A percentile compares a stretch with the other conserved stretches of the same genome.
These are phyloP conservation scores for Tribolium castaneum DNA, from an alignment of 1,140 invertebrate genomes.

Conservation along the genomic window DNA sequence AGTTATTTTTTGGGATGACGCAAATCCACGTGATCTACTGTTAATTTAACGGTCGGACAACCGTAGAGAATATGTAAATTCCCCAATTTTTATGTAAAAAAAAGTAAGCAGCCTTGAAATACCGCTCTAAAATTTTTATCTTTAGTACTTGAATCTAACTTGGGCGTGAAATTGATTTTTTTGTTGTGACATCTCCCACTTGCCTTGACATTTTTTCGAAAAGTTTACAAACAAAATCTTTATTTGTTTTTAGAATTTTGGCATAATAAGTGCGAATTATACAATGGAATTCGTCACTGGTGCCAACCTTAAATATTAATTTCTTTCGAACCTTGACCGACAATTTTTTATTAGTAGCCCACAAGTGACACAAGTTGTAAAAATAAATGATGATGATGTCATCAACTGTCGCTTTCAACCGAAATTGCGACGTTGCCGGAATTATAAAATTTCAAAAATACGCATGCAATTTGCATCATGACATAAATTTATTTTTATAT, in stretches of 20 bases:
- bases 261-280: background rate
- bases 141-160: background rate
- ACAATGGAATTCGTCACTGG: background rate
- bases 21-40: background rate
- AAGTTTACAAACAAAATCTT: constrained; percentile 2
- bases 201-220: constrained; percentile 21
- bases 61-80: background rate
- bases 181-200: background rate
- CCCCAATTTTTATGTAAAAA: background rate
- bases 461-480: background rate
- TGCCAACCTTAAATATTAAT: background rate
- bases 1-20: constrained; percentile 7
- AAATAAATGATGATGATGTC: constrained; percentile 35
- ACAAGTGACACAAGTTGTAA: constrained; percentile 44
- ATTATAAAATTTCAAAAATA: background rate
- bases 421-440: background rate
- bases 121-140: constrained; percentile 1
- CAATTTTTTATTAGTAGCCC: constrained; percentile 14
- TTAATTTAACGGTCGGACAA: background rate
- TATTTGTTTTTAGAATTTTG: background rate
- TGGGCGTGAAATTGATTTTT: background rate
- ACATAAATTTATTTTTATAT: constrained; percentile 5
- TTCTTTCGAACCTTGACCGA: constrained; percentile 2
- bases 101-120: background rate
- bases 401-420: background rate